Percentiles rank a stretch among this genome's conserved stretches.
Conservation (phyloP, 2,113 vertebrate species). For the Nesogale talazaci region DNA sequence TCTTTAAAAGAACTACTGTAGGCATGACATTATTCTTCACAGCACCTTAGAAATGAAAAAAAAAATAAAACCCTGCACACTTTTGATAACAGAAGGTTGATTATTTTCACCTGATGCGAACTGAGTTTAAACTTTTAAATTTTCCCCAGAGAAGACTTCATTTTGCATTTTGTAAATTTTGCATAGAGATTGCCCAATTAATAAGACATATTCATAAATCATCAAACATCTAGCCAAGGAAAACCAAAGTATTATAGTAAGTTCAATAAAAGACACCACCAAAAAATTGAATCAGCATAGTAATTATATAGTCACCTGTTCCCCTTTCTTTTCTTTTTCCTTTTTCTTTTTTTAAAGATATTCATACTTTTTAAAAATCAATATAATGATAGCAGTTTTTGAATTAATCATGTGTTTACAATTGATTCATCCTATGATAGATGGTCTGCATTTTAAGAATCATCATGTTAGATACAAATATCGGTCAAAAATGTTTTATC, state of each 20-base stretch:
- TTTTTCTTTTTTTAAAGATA: neutral
- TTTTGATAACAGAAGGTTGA: slow-evolving; percentile 69
- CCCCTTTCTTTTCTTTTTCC: neutral
- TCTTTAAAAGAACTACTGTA: slow-evolving; percentile 67
- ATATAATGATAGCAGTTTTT: neutral
- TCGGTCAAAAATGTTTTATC: neutral
- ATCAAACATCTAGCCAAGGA: slow-evolving; percentile 55
- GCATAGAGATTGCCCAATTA: slow-evolving; percentile 76
- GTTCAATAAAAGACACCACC: slow-evolving; percentile 13
- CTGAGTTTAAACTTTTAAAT: neutral
- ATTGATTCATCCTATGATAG: neutral
- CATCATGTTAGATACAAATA: neutral
- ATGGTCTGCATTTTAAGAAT: neutral
- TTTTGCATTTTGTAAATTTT: slow-evolving; percentile 78
- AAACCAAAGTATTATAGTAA: slow-evolving; percentile 31
- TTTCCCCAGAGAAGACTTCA: slow-evolving; percentile 70
- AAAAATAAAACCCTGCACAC: slow-evolving; percentile 16
- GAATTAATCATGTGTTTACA: neutral
- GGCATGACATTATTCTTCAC: slow-evolving; percentile 57
- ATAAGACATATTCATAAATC: slow-evolving; percentile 76
- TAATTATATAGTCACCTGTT: neutral
- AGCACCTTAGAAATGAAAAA: slow-evolving; percentile 54
- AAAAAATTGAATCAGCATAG: neutral
- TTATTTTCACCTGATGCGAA: slow-evolving; percentile 62
- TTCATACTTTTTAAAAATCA: neutral